Evolutionary conservation across 2,113 vertebrate genomes (phyloP).

Genomic region (Perca fluviatilis): DNA sequence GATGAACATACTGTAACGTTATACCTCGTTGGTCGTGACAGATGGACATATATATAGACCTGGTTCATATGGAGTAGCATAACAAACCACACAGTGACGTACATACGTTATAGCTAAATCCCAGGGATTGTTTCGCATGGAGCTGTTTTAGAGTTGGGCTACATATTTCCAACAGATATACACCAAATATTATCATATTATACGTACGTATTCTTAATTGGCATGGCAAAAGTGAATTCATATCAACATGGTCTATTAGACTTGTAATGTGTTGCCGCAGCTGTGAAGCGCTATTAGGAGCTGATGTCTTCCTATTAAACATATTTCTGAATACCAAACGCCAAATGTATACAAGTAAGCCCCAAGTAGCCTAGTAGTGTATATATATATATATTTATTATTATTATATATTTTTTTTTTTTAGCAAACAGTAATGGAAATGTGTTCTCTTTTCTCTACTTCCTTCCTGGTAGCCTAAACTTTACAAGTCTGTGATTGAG

Average conservation of each 20-base stretch:
- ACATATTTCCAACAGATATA: not conserved
- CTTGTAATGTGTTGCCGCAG: not conserved
- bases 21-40: not conserved
- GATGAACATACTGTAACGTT: not conserved
- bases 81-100: not conserved
- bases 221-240: rapidly evolving
- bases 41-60: too few relatives aligned
- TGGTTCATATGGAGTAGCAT: not conserved
- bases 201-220: not conserved
- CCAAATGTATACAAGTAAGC: not conserved
- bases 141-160: not conserved
- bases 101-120: not conserved
- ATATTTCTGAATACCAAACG: not conserved
- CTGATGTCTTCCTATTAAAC: not conserved
- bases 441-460: conserved; percentile 13
- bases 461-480: conserved; percentile 89
- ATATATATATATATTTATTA: not conserved
- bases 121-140: not conserved
- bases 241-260: not conserved
- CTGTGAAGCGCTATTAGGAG: not conserved
- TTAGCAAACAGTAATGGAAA: not conserved
- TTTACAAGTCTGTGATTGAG: conserved; percentile 97
- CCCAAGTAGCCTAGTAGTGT: too few relatives aligned
- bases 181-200: not conserved
- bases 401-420: too few relatives aligned